Evolutionary conservation across 2,888 invertebrate species (phyloP).

Genomic region (Anagyrus pseudococci): DNA sequence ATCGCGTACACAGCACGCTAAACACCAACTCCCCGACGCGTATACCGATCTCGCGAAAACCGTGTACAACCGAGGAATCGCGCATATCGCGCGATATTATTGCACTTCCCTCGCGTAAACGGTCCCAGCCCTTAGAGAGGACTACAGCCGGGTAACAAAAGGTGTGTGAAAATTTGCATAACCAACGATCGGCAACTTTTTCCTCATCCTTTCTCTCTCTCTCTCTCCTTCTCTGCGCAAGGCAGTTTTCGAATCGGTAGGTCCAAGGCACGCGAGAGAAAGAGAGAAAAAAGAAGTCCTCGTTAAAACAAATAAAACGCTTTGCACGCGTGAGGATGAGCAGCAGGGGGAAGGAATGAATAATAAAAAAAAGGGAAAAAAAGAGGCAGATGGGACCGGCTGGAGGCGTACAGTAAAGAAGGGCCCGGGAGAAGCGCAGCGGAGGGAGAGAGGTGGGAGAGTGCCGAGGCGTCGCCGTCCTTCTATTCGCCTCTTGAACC

Average conservation of each 20-base stretch:
- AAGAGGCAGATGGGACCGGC: neutral
- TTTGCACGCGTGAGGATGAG: no score
- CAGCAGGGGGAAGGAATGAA: conserved; percentile 12
- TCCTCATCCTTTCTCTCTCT: no score
- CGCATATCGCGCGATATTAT: conserved; percentile 32
- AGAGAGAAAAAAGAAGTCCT: no score
- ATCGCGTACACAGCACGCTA: neutral
- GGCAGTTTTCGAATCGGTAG: no score
- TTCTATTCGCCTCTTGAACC: conserved; percentile 28
- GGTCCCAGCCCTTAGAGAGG: neutral
- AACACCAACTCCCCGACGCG: neutral
- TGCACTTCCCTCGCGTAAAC: neutral
- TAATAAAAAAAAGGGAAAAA: neutral
- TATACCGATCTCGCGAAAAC: neutral
- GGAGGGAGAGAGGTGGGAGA: no score
- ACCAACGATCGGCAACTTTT: conserved; percentile 35
- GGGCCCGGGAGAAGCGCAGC: neutral
- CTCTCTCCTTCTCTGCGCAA: no score
- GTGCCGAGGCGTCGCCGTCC: no score
- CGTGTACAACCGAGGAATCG: conserved; percentile 9
- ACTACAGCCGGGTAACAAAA: neutral
- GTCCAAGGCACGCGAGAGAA: no score
- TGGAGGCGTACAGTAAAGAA: no score
- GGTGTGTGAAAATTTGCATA: conserved; percentile 32
- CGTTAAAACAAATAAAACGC: conserved; percentile 36